A percentile compares a stretch with the other conserved stretches of the same genome.
Conservation (phyloP, 2,113 vertebrate species). For the Misgurnus anguillicaudatus region DNA sequence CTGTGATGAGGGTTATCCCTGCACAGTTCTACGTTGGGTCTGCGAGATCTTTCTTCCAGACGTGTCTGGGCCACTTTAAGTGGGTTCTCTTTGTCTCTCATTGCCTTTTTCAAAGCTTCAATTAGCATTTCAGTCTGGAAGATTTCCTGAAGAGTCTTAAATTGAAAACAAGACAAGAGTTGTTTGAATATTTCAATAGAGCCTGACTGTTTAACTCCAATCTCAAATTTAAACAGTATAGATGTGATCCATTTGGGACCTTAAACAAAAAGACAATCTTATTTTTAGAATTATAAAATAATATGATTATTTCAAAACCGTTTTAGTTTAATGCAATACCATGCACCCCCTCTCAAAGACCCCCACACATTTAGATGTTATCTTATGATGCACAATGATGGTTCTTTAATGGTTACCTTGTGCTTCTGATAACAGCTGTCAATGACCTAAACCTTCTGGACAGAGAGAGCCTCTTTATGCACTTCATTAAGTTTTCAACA, state of each 20-base stretch:
- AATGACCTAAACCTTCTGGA: slow-evolving; percentile 42
- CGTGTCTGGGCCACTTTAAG: slow-evolving; percentile 92
- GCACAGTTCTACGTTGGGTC: slow-evolving; percentile 90
- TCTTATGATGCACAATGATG: slow-evolving; percentile 29
- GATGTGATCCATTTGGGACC: too few species aligned
- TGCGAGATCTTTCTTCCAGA: slow-evolving; percentile 84
- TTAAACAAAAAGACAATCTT: neutral
- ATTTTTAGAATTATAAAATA: too few species aligned
- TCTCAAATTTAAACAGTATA: neutral
- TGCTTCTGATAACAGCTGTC: slow-evolving; percentile 58
- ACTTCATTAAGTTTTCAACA: slow-evolving; percentile 53
- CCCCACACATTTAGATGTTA: slow-evolving; percentile 50
- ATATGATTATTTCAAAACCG: too few species aligned
- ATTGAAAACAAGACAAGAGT: slow-evolving; percentile 2
- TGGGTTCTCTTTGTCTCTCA: slow-evolving; percentile 81
- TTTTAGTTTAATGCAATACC: too few species aligned
- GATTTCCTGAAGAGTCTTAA: slow-evolving; percentile 77
- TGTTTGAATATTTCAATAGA: neutral
- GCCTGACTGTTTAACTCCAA: neutral
- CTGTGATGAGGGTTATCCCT: slow-evolving; percentile 83
- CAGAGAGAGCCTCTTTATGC: slow-evolving; percentile 41
- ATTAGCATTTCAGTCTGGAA: slow-evolving; percentile 87
- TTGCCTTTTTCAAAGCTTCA: slow-evolving; percentile 82
- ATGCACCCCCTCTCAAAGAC: neutral
- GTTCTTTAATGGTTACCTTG: slow-evolving; percentile 56